These are phyloP conservation scores for Napeogenes inachia DNA, from an alignment of 2,888 invertebrate species.

Conservation along the genomic window DNA sequence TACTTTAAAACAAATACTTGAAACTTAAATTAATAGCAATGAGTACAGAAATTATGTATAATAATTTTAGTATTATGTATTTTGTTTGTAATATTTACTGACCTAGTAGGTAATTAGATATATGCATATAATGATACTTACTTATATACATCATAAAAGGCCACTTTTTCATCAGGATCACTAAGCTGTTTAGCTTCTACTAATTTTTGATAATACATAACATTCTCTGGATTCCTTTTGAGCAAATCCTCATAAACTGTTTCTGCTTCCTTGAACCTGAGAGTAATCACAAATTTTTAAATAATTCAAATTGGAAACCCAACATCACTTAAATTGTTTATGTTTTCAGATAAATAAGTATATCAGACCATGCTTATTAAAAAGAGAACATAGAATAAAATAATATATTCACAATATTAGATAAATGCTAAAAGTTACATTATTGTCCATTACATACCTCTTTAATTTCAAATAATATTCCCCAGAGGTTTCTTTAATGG, in stretches of 20 bases:
- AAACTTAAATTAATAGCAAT: too few species aligned
- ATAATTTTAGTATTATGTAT: too few species aligned
- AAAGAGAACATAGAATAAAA: not conserved
- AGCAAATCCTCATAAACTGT: slow-evolving; percentile 90
- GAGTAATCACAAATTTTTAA: slow-evolving; percentile 13
- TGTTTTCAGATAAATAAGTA: too few species aligned
- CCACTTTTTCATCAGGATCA: slow-evolving; percentile 84
- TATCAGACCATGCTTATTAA: slow-evolving; percentile 4
- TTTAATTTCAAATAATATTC: slow-evolving; percentile 82
- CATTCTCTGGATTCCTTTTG: slow-evolving; percentile 97
- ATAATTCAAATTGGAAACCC: too few species aligned
- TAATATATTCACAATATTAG: too few species aligned
- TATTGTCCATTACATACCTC: slow-evolving; percentile 53
- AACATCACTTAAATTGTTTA: too few species aligned
- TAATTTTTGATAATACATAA: slow-evolving; percentile 92
- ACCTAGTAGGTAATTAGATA: too few species aligned
- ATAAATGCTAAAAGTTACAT: too few species aligned
- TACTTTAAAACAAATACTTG: too few species aligned
- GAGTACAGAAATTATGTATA: too few species aligned
- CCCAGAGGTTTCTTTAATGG: slow-evolving; percentile 94
- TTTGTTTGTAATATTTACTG: too few species aligned
- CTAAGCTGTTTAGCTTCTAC: slow-evolving; percentile 89
- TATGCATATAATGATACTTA: slow-evolving; percentile 40
- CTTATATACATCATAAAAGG: slow-evolving; percentile 87
- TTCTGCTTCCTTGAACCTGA: slow-evolving; percentile 85